These are phyloP conservation scores for Aptenodytes forsteri DNA, from an alignment of 2,113 vertebrate genomes.

Conservation along the genomic window DNA sequence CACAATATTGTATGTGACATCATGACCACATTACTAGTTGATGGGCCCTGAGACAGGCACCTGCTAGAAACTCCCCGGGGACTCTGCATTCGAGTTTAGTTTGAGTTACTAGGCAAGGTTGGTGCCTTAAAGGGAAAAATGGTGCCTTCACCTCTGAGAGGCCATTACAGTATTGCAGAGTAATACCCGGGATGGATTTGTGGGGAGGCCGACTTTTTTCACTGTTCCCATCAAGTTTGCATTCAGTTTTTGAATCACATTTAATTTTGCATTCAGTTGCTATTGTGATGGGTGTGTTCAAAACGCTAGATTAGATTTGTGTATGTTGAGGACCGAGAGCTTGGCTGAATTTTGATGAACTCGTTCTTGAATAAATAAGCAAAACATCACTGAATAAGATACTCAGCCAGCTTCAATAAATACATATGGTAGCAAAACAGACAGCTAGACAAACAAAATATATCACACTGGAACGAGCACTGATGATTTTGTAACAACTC, in stretches of 20 bases:
- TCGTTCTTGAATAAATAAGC: constrained; percentile 35
- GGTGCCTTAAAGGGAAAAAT: neutral
- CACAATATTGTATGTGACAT: neutral
- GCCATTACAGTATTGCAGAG: neutral
- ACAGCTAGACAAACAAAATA: constrained; percentile 42
- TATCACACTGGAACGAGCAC: constrained; percentile 5
- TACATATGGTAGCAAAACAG: constrained; percentile 32
- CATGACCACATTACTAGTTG: neutral
- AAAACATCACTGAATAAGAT: constrained; percentile 11
- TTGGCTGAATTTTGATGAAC: constrained; percentile 44
- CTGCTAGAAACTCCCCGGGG: neutral
- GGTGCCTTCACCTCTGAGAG: neutral
- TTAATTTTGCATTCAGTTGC: neutral
- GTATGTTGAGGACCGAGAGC: neutral
- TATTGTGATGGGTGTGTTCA: neutral
- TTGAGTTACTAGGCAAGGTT: neutral
- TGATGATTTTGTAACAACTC: constrained; percentile 32
- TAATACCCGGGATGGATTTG: neutral
- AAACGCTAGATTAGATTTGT: neutral
- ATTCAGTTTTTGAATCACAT: neutral
- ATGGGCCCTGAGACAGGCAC: neutral
- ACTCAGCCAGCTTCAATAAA: constrained; percentile 47
- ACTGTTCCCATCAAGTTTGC: neutral
- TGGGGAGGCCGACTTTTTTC: neutral
- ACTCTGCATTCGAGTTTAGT: neutral